Conservation (phyloP, 2,888 invertebrate genomes). For the Congeria kusceri region DNA sequence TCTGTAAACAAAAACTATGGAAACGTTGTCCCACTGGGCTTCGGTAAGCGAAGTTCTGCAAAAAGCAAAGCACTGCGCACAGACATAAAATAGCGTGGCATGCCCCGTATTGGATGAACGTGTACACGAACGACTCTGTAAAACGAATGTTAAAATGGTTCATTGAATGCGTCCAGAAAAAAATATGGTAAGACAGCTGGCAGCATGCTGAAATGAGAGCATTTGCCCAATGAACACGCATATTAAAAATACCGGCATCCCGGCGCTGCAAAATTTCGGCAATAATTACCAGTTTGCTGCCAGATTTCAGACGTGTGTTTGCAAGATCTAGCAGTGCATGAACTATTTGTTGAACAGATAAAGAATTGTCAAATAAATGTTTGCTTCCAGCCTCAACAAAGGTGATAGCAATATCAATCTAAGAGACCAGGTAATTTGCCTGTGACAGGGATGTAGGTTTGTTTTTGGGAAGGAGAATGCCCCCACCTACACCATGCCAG, state of each 20-base stretch:
- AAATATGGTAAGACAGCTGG: neutral
- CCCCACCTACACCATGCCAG: slow-evolving; percentile 16
- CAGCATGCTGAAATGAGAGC: neutral
- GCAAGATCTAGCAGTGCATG: neutral
- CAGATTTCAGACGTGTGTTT: neutral
- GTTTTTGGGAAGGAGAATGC: neutral
- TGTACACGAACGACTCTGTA: neutral
- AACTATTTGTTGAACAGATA: neutral
- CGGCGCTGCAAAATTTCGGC: neutral
- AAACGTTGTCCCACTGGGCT: too few relatives aligned
- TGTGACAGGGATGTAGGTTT: neutral
- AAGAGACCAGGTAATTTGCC: slow-evolving; percentile 1
- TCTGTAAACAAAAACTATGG: too few relatives aligned
- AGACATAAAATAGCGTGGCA: slow-evolving; percentile 5
- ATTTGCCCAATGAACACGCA: neutral
- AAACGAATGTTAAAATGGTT: slow-evolving; percentile 15
- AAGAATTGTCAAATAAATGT: neutral
- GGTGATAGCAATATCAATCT: neutral
- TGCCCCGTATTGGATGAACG: neutral
- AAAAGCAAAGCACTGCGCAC: slow-evolving; percentile 4
- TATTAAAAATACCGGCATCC: neutral
- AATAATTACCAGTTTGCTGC: slow-evolving; percentile 6
- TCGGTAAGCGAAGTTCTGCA: neutral
- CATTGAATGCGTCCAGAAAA: slow-evolving; percentile 10
- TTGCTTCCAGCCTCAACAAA: slow-evolving; percentile 1